Evolutionary conservation across 2,888 invertebrate genomes (phyloP), one percentile per base, ranked within the genome.

Genomic region (Volucella inanis): DNA sequence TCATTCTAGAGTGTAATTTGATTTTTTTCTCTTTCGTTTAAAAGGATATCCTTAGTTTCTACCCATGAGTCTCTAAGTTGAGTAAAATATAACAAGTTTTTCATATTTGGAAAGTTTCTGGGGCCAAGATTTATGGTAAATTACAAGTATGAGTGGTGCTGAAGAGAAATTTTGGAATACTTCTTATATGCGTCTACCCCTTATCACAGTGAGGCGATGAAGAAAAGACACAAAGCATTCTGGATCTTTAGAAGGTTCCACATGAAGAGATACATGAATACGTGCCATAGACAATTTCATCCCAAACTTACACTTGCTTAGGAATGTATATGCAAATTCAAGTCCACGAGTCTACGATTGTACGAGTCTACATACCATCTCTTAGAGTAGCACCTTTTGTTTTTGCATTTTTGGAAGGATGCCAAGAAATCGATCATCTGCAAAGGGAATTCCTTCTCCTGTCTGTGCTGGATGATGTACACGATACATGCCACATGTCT

Each of bases 381-480:
- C 4, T 31, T 6, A 6, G 31, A 31, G 31, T 31, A 31, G 49
- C 49, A 62, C 39, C 49, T 70, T 31, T 64, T 52, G 64, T 64
- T 38, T 81, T 68, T 15, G 15, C 72, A 50, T 74, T 41, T 39
- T 65, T 84, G 83, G 79, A 84, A 50, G 47, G 49, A 79, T 84
- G 79, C 83, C 83, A 79, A 79, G 75, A 65, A 84, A 84, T 84
- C 83, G 55, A 83, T 83, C 83, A 83, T 49, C 62, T 59, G 59
- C 10, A 64, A 8, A 64, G 74, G 67, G 78, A 68, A 72, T 72
- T 78, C 49, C 47, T 62, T 45, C 14, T 55, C 41, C 18, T 14
- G 12, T 43, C 49, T 64, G 12, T 70, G 39, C 6, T 31, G 31
- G 6, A 6, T 31, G 31, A 31, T 22, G 18, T 10, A 11, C 31